Conservation (phyloP, 1,140 invertebrate genomes). For the Trichoplusia ni region DNA sequence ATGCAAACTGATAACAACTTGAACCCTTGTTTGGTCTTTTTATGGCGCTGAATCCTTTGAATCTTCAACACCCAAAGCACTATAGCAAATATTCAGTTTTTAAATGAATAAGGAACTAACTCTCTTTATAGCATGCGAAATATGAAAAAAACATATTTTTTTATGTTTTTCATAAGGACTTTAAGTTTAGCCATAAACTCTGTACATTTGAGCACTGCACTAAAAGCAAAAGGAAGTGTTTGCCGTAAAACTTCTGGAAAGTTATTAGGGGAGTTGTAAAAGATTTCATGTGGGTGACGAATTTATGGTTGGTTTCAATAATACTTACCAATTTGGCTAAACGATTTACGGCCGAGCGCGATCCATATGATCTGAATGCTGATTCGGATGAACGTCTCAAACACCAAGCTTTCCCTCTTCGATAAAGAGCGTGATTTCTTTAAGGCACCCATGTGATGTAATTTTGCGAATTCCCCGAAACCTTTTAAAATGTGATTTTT, state of each 20-base stretch:
- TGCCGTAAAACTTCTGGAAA: background rate
- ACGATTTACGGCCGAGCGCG: conserved; percentile 81
- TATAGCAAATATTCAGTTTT: too few species aligned
- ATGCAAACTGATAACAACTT: too few species aligned
- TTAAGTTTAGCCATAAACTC: background rate
- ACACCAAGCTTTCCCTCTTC: conserved; percentile 80
- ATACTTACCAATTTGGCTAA: conserved; percentile 75
- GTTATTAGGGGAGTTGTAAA: background rate
- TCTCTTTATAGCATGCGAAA: too few species aligned
- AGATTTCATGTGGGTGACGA: background rate
- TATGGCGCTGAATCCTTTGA: too few species aligned
- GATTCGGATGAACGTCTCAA: conserved; percentile 80
- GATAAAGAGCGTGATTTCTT: conserved; percentile 73
- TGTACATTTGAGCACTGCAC: background rate
- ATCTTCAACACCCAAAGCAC: too few species aligned
- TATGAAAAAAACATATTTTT: too few species aligned
- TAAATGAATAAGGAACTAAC: too few species aligned
- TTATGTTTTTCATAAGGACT: too few species aligned
- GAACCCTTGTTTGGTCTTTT: too few species aligned
- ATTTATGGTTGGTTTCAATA: background rate
- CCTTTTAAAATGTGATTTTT: conserved; percentile 44
- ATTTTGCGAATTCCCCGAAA: conserved; percentile 58
- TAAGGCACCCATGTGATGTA: conserved; percentile 80
- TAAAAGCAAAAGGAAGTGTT: background rate
- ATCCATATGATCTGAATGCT: conserved; percentile 83